Conservation (phyloP, 2,888 invertebrate species). For the Morpho deidamia region DNA sequence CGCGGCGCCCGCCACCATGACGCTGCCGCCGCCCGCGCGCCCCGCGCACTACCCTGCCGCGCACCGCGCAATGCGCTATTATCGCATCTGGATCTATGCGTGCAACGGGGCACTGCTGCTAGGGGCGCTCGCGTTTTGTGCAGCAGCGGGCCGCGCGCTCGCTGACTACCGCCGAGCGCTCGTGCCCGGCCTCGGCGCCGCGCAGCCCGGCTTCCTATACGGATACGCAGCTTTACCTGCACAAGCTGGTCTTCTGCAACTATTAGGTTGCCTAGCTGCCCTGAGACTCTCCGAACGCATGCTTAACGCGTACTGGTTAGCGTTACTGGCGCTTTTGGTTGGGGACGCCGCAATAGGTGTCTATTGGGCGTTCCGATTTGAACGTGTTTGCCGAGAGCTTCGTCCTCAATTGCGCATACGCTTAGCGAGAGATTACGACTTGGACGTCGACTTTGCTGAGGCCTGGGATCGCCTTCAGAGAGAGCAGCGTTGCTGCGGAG, state of each 20-base stretch:
- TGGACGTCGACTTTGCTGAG: slow-evolving; percentile 84
- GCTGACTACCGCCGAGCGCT: slow-evolving; percentile 85
- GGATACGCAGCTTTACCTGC: slow-evolving; percentile 89
- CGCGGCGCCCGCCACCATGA: slow-evolving; percentile 77
- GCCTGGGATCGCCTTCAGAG: slow-evolving; percentile 88
- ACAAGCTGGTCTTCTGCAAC: slow-evolving; percentile 83
- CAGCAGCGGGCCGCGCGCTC: slow-evolving; percentile 85
- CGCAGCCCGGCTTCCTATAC: slow-evolving; percentile 90
- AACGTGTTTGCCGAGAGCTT: slow-evolving; percentile 85
- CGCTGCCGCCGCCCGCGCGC: slow-evolving; percentile 79
- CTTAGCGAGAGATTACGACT: slow-evolving; percentile 84
- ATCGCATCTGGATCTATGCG: slow-evolving; percentile 95
- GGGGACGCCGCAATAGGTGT: slow-evolving; percentile 91
- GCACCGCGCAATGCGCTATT: slow-evolving; percentile 85
- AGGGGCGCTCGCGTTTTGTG: slow-evolving; percentile 88
- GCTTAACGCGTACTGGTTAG: slow-evolving; percentile 90
- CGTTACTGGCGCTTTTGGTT: slow-evolving; percentile 86
- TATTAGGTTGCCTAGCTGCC: slow-evolving; percentile 90
- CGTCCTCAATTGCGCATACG: slow-evolving; percentile 81
- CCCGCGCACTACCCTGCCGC: slow-evolving; percentile 75
- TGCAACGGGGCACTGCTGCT: slow-evolving; percentile 93
- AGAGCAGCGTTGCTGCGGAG: slow-evolving; percentile 88
- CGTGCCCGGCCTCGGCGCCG: slow-evolving; percentile 85
- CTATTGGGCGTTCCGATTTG: slow-evolving; percentile 90
- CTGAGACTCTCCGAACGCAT: slow-evolving; percentile 87